Base-by-base conservation (phyloP, 2,888 invertebrate species). In the Mylabris sibirica region DNA sequence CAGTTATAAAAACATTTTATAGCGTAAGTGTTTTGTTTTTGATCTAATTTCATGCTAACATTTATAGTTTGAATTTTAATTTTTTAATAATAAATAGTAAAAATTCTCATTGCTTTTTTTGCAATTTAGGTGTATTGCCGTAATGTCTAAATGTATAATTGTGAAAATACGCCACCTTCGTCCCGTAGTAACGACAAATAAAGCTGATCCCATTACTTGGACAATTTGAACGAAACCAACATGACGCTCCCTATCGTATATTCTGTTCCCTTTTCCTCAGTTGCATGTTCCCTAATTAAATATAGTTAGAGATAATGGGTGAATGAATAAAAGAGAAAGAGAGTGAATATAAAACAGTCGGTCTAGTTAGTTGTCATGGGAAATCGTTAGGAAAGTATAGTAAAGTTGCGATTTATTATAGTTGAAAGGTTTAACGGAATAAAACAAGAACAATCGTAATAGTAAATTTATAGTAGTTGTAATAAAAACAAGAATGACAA, bases 281-380 rank as follows among this genome's bases (percentile, higher is more conserved):
- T 53, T 24, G 53, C 53, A 53, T 53, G 53, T 53, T 53, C 53
- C 53, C 53, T 53, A 53, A 53, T 53, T 53, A 53, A 53, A 53
- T 53, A 53, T 53, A 22, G 53, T 53, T 22, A 53, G 53, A 53
- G 53, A 53, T 53, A 53, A 53, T 53, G 53, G 53, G 12, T 12
- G 24, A 24, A 53, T 53, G 53, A 53, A 53, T 53, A 53, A 24
- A 53, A 11, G 11, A 30, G 53, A 53, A 53, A 22, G 20, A 20
- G 53, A 53, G 53, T 20, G 9, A 11, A 12, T 24, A 53, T 30
- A 30, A 8, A 30, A 30, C 30, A 30, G 8, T 30, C 30, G 30
- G 30, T 30, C 12, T 22, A 11, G 22, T 24, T 53, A 24, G 24
- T 12, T 53, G 24, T 53, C 53, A 24, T 12, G 53, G 53, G 53